These are phyloP conservation scores for Danio albolineatus DNA, from an alignment of 2,797 vertebrate genomes.

Conservation along the genomic window DNA sequence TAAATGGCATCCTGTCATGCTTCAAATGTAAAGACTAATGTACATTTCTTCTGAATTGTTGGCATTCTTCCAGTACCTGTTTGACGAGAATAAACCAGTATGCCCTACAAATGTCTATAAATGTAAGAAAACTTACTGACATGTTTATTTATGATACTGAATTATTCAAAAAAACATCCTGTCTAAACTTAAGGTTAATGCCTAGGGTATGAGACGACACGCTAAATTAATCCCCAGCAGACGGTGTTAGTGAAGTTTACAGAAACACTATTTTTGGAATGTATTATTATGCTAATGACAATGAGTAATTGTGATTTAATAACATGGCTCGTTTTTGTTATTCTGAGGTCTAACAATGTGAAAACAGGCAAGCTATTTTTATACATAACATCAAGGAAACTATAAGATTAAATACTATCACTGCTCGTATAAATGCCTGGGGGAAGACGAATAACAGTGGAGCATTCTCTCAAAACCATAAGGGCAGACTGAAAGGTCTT, in stretches of 20 bases:
- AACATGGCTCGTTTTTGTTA: conserved; percentile 10
- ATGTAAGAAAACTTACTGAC: background rate
- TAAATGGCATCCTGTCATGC: background rate
- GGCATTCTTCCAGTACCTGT: conserved; percentile 5
- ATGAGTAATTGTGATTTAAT: conserved; percentile 34
- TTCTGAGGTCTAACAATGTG: conserved; percentile 24
- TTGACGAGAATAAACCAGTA: background rate
- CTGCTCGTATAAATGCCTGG: background rate
- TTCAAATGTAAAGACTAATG: background rate
- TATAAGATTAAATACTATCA: conserved; percentile 19
- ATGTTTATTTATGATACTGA: background rate
- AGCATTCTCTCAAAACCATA: conserved; percentile 36
- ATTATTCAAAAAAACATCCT: background rate
- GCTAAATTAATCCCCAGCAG: conserved; percentile 3
- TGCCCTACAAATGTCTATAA: background rate
- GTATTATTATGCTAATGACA: conserved; percentile 26
- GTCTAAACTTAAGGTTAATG: background rate
- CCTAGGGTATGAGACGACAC: background rate
- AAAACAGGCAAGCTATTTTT: conserved; percentile 13
- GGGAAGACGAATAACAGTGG: conserved; percentile 37
- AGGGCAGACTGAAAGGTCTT: conserved; percentile 15
- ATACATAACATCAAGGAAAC: conserved; percentile 9
- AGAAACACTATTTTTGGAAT: conserved; percentile 19
- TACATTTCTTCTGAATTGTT: background rate
- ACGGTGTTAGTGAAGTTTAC: conserved; percentile 1